A percentile compares a stretch with the other conserved stretches of the same genome.
Conservation (phyloP, 1,140 invertebrate species). For the Patella vulgata region DNA sequence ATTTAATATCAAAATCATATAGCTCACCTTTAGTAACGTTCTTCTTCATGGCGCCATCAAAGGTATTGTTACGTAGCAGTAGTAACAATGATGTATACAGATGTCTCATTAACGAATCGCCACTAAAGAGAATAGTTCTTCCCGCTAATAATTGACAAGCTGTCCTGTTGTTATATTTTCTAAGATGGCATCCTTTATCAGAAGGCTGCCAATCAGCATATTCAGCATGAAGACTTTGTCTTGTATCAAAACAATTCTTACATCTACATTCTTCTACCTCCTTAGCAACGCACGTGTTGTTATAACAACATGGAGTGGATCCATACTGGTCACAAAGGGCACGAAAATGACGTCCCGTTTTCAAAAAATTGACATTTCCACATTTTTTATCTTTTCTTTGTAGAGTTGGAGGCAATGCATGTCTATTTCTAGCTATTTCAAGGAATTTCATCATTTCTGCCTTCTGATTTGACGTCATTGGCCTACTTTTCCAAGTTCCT, state of each 20-base stretch:
- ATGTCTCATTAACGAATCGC: conserved; percentile 34
- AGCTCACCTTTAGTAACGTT: conserved; percentile 9
- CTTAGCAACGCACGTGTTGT: background rate
- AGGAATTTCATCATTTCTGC: conserved; percentile 20
- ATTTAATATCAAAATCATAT: no score
- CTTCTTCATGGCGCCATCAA: conserved; percentile 13
- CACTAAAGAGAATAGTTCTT: conserved; percentile 12
- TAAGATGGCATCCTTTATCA: conserved; percentile 1
- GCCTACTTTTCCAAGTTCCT: conserved; percentile 17
- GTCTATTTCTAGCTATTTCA: conserved; percentile 2
- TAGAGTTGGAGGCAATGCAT: conserved; percentile 15
- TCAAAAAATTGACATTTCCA: conserved; percentile 22
- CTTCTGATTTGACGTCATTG: conserved; percentile 10
- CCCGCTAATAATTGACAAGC: conserved; percentile 22
- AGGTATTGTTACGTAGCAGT: conserved; percentile 14
- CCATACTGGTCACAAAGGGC: conserved; percentile 25
- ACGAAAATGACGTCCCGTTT: conserved; percentile 9
- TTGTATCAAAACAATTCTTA: conserved; percentile 18
- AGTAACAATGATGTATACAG: conserved; percentile 22
- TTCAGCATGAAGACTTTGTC: conserved; percentile 27
- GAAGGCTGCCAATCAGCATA: conserved; percentile 19
- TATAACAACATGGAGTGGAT: conserved; percentile 23
- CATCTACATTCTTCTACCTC: conserved; percentile 16
- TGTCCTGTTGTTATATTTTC: background rate
- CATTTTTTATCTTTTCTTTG: conserved; percentile 23